Base-by-base conservation (phyloP, 2,888 invertebrate genomes). In the Parnassius orleans region DNA sequence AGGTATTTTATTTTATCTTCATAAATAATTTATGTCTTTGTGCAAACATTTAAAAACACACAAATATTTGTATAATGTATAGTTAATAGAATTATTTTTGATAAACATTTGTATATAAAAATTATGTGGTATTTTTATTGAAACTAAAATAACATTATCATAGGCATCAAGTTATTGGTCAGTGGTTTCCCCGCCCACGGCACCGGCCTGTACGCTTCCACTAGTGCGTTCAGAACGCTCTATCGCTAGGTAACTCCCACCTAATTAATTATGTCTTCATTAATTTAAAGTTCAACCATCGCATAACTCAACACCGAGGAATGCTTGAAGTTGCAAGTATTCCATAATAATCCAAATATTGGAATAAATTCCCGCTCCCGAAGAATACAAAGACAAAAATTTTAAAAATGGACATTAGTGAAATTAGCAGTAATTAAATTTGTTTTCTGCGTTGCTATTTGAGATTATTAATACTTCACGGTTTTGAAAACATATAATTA, bases 381-480 rank as follows among this genome's bases (percentile, higher is more conserved):
- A 1, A 33, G 42, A 10, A 48, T n/a, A 43, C 41, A 33, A 48
- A 47, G 12, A 12, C 42, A 51, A 57, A 15, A 11, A 57, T 57
- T 10, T 41, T 33, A 33, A 10, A 19, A 10, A 58, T 52, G 48
- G 33, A 43, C 53, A 43, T 57, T 47, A 54, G 52, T 44, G 14
- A 24, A 44, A 57, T 54, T 48, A 54, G 48, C 53, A 19, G 53
- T 43, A 48, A 57, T 62, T 62, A 53, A 53, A 54, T 58, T 48
- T 53, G 44, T 44, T 57, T 54, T 52, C n/a, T 12, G 44, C 47
- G 52, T 15, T 15, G 44, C 43, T 43, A 47, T 57, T 62, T 42
- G 15, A 48, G 57, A 48, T 62, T 62, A 42, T 24, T 43, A 42
- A 52, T 41, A 41, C 48, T 33, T 53, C 33, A 42, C 43, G 53